Percentiles rank a stretch among this genome's conserved stretches.
Evolutionary conservation across 2,797 vertebrate species (phyloP).

Genomic region (Melanotaenia trifasciata): DNA sequence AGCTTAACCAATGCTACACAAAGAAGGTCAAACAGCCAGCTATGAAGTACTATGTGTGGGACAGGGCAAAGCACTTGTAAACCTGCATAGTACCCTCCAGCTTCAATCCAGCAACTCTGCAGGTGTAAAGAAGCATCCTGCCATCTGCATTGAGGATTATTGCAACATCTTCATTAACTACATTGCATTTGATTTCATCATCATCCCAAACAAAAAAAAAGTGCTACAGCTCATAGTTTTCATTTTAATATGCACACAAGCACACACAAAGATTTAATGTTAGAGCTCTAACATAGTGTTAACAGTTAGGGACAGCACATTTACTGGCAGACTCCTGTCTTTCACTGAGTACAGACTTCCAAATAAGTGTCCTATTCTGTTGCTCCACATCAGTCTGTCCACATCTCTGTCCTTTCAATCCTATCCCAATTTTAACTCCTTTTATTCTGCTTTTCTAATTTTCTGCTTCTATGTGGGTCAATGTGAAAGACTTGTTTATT

Average conservation of each 20-base stretch:
- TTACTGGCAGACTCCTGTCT: background rate
- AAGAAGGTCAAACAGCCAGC: no score
- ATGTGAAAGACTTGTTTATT: slow-evolving; percentile 44
- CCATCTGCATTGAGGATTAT: no score
- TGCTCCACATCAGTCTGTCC: slow-evolving; percentile 33
- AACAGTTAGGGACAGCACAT: slow-evolving; percentile 31
- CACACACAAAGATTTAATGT: background rate
- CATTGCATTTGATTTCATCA: no score
- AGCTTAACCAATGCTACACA: no score
- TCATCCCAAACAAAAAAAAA: no score
- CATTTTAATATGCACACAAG: background rate
- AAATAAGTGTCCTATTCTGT: background rate
- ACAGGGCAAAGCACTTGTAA: no score
- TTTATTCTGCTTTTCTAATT: slow-evolving; percentile 20
- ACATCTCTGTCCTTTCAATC: slow-evolving; percentile 37
- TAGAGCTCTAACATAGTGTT: slow-evolving; percentile 8
- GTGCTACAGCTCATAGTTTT: no score
- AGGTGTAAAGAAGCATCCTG: no score
- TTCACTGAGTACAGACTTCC: background rate
- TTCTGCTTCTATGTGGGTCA: slow-evolving; percentile 67
- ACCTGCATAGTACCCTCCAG: no score
- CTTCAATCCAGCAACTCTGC: no score
- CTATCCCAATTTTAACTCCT: slow-evolving; percentile 34
- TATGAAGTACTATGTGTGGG: no score
- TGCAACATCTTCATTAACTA: no score